A percentile compares a stretch with the other conserved stretches of the same genome.
These are phyloP conservation scores for Drosophila carrolli DNA, from an alignment of 1,140 invertebrate species.

Conservation along the genomic window DNA sequence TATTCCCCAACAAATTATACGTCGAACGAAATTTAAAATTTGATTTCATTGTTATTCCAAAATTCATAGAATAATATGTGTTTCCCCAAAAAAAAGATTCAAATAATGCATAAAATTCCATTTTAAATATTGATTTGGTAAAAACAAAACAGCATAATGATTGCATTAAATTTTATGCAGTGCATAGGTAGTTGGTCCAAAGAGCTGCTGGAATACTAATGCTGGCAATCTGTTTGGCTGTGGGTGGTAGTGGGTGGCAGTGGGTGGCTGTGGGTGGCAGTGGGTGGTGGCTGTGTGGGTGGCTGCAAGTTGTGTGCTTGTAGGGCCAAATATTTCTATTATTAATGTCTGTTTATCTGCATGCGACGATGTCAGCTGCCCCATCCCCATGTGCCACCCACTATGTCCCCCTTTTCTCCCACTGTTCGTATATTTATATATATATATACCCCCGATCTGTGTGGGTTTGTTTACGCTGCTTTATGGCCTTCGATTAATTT, in stretches of 20 bases:
- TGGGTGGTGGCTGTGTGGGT: no score
- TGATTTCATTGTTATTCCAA: no score
- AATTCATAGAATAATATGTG: no score
- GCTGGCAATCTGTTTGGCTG: slow-evolving; percentile 65
- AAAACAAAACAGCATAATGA: no score
- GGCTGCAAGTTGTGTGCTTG: slow-evolving; percentile 3
- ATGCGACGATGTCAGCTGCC: slow-evolving; percentile 67
- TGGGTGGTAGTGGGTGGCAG: no score
- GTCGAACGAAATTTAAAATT: not conserved
- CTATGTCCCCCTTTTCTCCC: not conserved
- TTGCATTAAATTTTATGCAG: not conserved
- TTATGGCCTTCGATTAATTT: slow-evolving; percentile 79
- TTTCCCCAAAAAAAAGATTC: not conserved
- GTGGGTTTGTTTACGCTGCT: slow-evolving; percentile 64
- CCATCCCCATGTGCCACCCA: not conserved
- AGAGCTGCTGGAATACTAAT: slow-evolving; percentile 59
- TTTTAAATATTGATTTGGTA: no score
- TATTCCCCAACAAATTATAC: not conserved
- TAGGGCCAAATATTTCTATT: slow-evolving; percentile 72
- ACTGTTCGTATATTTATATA: not conserved
- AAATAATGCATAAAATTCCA: not conserved
- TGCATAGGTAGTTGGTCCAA: slow-evolving; percentile 26
- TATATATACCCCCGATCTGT: slow-evolving; percentile 1
- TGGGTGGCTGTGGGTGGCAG: no score
- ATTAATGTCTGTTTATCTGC: slow-evolving; percentile 80